These are phyloP conservation scores for Spea hammondii DNA, from an alignment of 2,797 vertebrate genomes.

Conservation along the genomic window DNA sequence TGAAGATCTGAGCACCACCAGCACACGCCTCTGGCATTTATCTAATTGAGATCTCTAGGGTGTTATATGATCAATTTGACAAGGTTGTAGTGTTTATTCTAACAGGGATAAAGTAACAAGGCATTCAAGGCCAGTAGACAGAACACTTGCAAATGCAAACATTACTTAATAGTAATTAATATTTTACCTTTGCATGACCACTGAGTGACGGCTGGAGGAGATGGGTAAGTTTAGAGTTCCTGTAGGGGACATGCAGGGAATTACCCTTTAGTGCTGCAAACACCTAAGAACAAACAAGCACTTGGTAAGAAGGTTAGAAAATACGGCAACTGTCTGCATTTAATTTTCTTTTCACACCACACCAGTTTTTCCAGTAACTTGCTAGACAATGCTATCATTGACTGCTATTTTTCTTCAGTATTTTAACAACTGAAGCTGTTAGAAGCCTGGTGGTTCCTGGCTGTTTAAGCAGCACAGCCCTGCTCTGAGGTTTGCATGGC, in stretches of 20 bases:
- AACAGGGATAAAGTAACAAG: too few relatives aligned
- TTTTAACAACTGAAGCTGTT: slow-evolving; percentile 14
- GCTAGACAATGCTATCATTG: neutral
- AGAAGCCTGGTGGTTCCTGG: neutral
- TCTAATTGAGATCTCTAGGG: too few relatives aligned
- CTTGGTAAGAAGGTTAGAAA: neutral
- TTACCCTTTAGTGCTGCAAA: slow-evolving; percentile 66
- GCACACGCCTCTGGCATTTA: too few relatives aligned
- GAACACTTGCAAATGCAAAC: too few relatives aligned
- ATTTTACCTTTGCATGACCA: slow-evolving; percentile 66
- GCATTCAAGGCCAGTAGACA: too few relatives aligned
- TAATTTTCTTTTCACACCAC: neutral
- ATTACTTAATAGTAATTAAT: neutral
- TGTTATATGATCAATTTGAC: too few relatives aligned
- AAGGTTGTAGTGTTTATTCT: too few relatives aligned
- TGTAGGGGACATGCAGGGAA: slow-evolving; percentile 67
- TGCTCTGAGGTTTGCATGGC: neutral
- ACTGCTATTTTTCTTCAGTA: neutral
- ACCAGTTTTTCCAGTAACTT: neutral
- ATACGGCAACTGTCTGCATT: too few relatives aligned
- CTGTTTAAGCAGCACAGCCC: neutral
- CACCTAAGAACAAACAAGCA: slow-evolving; percentile 57
- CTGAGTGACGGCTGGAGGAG: slow-evolving; percentile 69
- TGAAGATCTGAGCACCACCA: too few relatives aligned
- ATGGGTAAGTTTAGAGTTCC: slow-evolving; percentile 68